These are phyloP conservation scores for Xanthorhoe designata DNA, from an alignment of 2,888 invertebrate genomes.

Conservation along the genomic window DNA sequence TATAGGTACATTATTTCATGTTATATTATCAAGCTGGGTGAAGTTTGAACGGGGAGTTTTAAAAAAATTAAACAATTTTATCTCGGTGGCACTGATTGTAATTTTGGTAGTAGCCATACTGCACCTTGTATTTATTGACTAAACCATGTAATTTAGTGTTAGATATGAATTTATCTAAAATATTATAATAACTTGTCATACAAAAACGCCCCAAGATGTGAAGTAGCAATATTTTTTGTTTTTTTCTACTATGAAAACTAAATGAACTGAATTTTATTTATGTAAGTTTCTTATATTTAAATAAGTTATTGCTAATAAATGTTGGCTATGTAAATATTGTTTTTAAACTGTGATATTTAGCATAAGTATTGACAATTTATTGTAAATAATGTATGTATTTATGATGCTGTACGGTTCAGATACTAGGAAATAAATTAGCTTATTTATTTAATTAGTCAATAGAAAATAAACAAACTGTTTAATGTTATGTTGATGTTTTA, in stretches of 20 bases:
- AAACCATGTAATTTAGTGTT: neutral
- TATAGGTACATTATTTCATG: no score
- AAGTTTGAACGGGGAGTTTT: no score
- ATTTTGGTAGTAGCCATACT: no score
- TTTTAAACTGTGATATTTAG: conserved; percentile 72
- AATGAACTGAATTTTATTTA: conserved; percentile 5
- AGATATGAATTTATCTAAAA: neutral
- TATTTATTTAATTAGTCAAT: conserved; percentile 64
- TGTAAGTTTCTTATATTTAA: conserved; percentile 19
- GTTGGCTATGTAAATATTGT: conserved; percentile 51
- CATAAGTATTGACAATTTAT: conserved; percentile 49
- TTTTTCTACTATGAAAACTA: neutral
- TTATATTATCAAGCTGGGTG: no score
- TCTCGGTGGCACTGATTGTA: no score
- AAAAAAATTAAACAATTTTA: no score
- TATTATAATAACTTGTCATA: neutral
- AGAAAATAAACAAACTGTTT: conserved; percentile 67
- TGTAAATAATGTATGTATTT: conserved; percentile 46
- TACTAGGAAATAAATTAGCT: conserved; percentile 38
- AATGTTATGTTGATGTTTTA: conserved; percentile 50
- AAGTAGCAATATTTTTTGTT: neutral
- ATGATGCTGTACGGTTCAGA: conserved; percentile 36
- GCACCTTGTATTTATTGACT: neutral
- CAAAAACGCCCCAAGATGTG: neutral
- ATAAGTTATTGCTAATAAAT: conserved; percentile 27